Base-by-base conservation (phyloP, 2,797 vertebrate species). In the Vultur gryphus region DNA sequence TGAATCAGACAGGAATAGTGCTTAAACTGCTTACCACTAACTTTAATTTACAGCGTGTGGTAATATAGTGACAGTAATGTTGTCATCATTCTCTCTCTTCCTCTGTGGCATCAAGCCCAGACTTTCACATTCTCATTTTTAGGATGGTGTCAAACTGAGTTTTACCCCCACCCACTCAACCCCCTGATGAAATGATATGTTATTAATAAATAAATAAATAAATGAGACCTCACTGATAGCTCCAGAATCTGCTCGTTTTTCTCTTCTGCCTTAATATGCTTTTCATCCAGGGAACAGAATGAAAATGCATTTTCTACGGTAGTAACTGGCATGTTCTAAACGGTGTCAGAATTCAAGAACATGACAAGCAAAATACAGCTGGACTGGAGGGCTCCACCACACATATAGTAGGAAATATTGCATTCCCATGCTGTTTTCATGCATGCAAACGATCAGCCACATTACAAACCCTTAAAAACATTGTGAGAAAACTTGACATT, bases 331-430 rank as follows among this genome's bases (percentile, higher is more conserved):
- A 77, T 96, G 94, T 96, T 97, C 91, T 87, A 92, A 97, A 75
- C 77, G 94, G 97, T 98, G 95, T 97, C 95, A 96, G 95, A 97
- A 98, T 97, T 97, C 96, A 97, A 89, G 97, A 97, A 97, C 97
- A 96, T 97, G 95, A 97, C 96, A 98, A 97, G 97, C 95, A 97
- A 98, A 97, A 98, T 97, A 97, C 97, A 97, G 96, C 95, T 97
- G 96, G 96, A 95, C 94, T 84, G 95, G 96, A 97, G 95, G 97
- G 90, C 96, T 97, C 89, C 95, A 97, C 97, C 97, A 96, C 97
- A 97, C 96, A 97, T 97, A 86, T 26, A 93, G 95, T 94, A 96
- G 97, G 97, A 97, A 98, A 97, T 97, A 97, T 89, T 98, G 96
- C 97, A 96, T 97, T 97, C 97, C 96, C 97, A 91, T 95, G 95